phyloP scores from a whole-genome alignment of 2,797 vertebrate species.

The Lepilemur septentrionalis region DNA sequence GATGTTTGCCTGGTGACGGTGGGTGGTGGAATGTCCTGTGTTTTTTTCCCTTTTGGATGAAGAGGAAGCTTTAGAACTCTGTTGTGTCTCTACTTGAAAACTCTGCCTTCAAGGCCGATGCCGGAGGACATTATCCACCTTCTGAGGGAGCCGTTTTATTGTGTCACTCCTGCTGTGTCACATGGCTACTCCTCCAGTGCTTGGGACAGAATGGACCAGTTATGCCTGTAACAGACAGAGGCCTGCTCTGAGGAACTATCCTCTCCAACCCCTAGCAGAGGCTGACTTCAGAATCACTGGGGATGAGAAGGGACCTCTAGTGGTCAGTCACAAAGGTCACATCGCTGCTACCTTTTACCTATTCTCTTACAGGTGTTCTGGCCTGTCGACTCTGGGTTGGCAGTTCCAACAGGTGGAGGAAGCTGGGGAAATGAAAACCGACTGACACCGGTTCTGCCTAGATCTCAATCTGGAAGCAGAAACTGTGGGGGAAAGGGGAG shows the following conservation, averaged over 20 bases:
- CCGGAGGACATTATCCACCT: background rate
- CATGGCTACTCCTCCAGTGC: background rate
- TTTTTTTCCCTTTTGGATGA: background rate
- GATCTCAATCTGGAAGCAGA: background rate
- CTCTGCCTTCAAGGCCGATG: background rate
- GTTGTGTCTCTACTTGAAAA: background rate
- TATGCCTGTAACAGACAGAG: background rate
- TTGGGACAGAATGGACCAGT: background rate
- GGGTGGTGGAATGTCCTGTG: background rate
- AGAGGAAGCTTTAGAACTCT: conserved; percentile 5
- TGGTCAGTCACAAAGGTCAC: conserved; percentile 55
- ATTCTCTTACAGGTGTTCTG: background rate
- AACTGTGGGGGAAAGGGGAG: background rate
- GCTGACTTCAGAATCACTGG: background rate
- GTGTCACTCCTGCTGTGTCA: background rate
- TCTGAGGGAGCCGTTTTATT: background rate
- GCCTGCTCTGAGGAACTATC: background rate
- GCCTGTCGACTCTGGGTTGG: background rate
- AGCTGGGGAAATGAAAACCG: background rate
- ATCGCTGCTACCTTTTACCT: background rate
- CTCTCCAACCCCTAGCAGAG: background rate
- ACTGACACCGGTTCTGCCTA: background rate
- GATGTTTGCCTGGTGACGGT: background rate
- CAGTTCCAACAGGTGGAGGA: background rate
- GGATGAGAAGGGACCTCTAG: conserved; percentile 72